Conservation (phyloP, 2,113 vertebrate genomes). For the Arizona elegans region DNA sequence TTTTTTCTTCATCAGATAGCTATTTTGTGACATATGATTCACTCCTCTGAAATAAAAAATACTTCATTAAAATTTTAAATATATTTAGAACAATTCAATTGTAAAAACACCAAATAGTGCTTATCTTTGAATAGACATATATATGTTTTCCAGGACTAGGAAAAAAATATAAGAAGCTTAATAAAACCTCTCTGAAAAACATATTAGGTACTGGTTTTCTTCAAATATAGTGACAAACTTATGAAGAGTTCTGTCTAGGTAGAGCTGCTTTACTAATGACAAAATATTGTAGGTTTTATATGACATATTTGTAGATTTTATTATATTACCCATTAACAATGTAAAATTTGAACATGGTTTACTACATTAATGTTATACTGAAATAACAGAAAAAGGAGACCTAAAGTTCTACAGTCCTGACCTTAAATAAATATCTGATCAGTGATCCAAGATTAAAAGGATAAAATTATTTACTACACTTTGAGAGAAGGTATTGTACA, state of each 20-base stretch:
- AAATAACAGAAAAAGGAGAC: background rate
- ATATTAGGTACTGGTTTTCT: background rate
- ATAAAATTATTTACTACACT: background rate
- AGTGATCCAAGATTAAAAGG: background rate
- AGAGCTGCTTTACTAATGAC: background rate
- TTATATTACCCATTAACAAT: background rate
- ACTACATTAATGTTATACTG: background rate
- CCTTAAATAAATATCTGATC: background rate
- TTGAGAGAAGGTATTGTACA: background rate
- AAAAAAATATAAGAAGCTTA: background rate
- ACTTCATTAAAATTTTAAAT: conserved; percentile 36
- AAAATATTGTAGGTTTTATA: background rate
- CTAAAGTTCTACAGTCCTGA: background rate
- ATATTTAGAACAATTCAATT: conserved; percentile 26
- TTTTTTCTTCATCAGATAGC: background rate
- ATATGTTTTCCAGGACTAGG: background rate
- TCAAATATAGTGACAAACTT: background rate
- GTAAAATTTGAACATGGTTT: background rate
- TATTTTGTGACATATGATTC: background rate
- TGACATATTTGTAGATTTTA: background rate
- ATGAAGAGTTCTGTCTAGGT: background rate
- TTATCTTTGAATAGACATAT: background rate
- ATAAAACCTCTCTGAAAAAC: background rate
- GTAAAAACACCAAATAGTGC: background rate
- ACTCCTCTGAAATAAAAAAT: conserved; percentile 17